Conservation (phyloP, 2,888 invertebrate species). For the Carcina quercana region DNA sequence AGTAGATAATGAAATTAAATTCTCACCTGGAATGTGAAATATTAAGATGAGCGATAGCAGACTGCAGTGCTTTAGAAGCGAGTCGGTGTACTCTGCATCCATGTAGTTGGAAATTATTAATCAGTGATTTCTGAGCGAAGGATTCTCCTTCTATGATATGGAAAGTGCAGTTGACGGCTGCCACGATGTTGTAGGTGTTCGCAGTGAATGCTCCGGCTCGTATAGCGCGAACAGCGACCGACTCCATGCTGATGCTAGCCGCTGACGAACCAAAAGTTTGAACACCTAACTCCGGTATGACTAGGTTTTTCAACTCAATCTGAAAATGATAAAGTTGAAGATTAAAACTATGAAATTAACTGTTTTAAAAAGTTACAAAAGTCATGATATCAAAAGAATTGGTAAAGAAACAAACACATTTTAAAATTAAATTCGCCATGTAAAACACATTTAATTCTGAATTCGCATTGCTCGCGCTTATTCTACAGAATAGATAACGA, state of each 20-base stretch:
- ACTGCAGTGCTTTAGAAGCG: slow-evolving; percentile 74
- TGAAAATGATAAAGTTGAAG: slow-evolving; percentile 39
- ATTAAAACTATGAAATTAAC: background rate
- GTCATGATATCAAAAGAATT: too few relatives aligned
- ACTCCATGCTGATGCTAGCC: slow-evolving; percentile 72
- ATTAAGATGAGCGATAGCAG: slow-evolving; percentile 77
- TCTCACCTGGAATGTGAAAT: slow-evolving; percentile 75
- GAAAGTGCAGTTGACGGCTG: slow-evolving; percentile 76
- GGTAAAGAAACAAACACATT: too few relatives aligned
- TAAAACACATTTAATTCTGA: too few relatives aligned
- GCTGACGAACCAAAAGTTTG: slow-evolving; percentile 79
- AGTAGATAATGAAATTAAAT: slow-evolving; percentile 1
- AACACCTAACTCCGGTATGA: slow-evolving; percentile 72
- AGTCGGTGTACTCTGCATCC: slow-evolving; percentile 74
- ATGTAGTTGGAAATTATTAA: slow-evolving; percentile 75
- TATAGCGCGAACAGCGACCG: slow-evolving; percentile 68
- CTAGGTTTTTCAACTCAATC: slow-evolving; percentile 78
- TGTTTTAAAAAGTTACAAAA: too few relatives aligned
- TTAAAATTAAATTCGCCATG: too few relatives aligned
- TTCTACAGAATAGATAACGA: too few relatives aligned
- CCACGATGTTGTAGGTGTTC: slow-evolving; percentile 76
- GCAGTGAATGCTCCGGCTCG: slow-evolving; percentile 79
- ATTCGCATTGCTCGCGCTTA: too few relatives aligned
- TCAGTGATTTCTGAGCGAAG: slow-evolving; percentile 76
- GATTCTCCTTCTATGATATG: slow-evolving; percentile 76